phyloP scores from a whole-genome alignment of 1,140 invertebrate species.

The Drosophila leontia region DNA sequence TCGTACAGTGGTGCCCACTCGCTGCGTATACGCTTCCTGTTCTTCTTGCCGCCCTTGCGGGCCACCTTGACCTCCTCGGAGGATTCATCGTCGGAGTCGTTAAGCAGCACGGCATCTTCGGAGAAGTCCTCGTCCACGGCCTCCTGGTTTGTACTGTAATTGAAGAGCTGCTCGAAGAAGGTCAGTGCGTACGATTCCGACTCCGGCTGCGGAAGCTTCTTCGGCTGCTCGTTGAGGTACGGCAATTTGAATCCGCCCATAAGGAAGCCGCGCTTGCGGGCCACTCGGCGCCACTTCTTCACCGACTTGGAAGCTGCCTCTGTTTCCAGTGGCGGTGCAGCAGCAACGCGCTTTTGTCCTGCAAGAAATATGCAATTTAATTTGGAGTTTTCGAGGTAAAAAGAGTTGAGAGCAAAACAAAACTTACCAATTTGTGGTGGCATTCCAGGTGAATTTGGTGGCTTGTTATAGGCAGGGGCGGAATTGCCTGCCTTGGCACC shows the following conservation, averaged over 20 bases:
- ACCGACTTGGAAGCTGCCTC: slow-evolving; percentile 50
- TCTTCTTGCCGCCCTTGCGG: slow-evolving; percentile 55
- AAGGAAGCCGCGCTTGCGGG: slow-evolving; percentile 66
- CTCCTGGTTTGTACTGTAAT: slow-evolving; percentile 64
- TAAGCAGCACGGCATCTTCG: slow-evolving; percentile 35
- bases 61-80: slow-evolving; percentile 44
- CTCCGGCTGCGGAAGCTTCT: slow-evolving; percentile 60
- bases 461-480: slow-evolving; percentile 1
- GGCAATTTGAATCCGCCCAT: slow-evolving; percentile 59
- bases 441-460: slow-evolving; percentile 14
- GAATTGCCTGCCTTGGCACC: slow-evolving; percentile 1
- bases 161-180: slow-evolving; percentile 68
- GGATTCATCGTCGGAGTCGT: slow-evolving; percentile 36
- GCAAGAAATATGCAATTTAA: background rate
- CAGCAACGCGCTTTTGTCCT: slow-evolving; percentile 49
- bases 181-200: slow-evolving; percentile 64
- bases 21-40: slow-evolving; percentile 53
- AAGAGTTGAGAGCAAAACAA: background rate
- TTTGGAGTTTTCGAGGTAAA: too few species aligned
- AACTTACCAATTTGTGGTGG: slow-evolving; percentile 10
- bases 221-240: slow-evolving; percentile 52
- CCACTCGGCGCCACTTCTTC: slow-evolving; percentile 63
- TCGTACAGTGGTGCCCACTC: slow-evolving; percentile 51
- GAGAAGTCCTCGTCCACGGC: slow-evolving; percentile 61
- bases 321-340: slow-evolving; percentile 6